Evolutionary conservation across 2,888 invertebrate genomes (phyloP).

Genomic region (Liopterus haemorrhoidalis): DNA sequence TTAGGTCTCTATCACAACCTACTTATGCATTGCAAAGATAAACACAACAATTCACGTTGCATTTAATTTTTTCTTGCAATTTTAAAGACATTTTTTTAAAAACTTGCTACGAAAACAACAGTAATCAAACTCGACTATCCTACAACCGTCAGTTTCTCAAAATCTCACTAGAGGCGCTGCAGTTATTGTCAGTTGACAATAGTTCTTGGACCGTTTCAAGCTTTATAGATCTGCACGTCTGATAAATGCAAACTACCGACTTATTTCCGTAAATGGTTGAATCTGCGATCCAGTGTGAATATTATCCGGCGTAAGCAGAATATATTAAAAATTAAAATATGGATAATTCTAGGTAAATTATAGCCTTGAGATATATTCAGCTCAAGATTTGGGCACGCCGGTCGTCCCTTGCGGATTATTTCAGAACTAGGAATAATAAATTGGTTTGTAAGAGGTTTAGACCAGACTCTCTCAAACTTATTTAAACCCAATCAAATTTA

Average conservation of each 20-base stretch:
- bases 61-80: too few relatives aligned
- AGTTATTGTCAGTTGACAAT: background rate
- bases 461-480: too few relatives aligned
- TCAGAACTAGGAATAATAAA: constrained; percentile 6
- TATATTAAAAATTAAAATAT: constrained; percentile 22
- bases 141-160: background rate
- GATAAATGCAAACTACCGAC: constrained; percentile 7
- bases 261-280: background rate
- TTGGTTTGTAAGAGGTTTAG: constrained; percentile 1
- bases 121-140: too few relatives aligned
- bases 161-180: background rate
- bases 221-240: constrained; percentile 2
- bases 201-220: background rate
- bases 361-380: too few relatives aligned
- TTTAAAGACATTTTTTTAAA: background rate
- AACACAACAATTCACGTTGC: too few relatives aligned
- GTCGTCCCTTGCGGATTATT: constrained; percentile 9
- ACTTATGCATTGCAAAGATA: too few relatives aligned
- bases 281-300: background rate
- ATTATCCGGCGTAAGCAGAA: constrained; percentile 4
- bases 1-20: too few relatives aligned
- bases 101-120: too few relatives aligned
- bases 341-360: constrained; percentile 19
- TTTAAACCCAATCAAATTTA: too few relatives aligned
- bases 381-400: too few relatives aligned